These are phyloP conservation scores for Caenorhabditis tropicalis DNA, from an alignment of 1,140 invertebrate species.

Conservation along the genomic window DNA sequence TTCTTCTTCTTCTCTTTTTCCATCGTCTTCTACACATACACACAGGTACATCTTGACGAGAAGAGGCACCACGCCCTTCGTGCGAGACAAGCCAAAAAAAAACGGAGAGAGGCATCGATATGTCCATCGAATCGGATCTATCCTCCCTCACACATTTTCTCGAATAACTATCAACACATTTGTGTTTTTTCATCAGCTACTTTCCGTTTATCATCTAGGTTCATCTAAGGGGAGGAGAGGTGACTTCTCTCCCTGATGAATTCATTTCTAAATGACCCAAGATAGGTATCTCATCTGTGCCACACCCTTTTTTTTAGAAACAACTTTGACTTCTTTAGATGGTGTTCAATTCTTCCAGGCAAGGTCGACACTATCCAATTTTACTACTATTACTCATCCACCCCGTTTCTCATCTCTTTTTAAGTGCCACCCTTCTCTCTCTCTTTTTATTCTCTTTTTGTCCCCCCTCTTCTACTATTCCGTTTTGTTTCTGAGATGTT, in stretches of 20 bases:
- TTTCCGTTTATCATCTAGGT: slow-evolving; percentile 14
- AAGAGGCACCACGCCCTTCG: slow-evolving; percentile 35
- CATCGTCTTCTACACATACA: background rate
- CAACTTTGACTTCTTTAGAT: too few species aligned
- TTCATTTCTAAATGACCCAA: slow-evolving; percentile 14
- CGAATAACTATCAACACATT: background rate
- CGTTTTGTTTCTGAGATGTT: slow-evolving; percentile 4
- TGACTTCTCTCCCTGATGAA: slow-evolving; percentile 12
- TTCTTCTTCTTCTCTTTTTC: background rate
- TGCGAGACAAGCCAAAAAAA: slow-evolving; percentile 13
- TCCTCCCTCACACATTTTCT: background rate
- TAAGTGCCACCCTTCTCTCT: background rate
- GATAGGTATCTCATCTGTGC: slow-evolving; percentile 15
- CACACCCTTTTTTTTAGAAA: slow-evolving; percentile 18
- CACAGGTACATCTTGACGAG: slow-evolving; percentile 34
- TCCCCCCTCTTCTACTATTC: background rate
- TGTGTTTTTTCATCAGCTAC: background rate
- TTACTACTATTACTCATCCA: slow-evolving; percentile 26
- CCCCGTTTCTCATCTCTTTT: background rate
- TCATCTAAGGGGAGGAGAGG: slow-evolving; percentile 2
- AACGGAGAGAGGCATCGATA: background rate
- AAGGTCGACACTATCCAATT: slow-evolving; percentile 28
- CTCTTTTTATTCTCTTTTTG: background rate
- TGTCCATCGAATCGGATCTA: background rate
- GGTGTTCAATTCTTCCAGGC: slow-evolving; percentile 25